Evolutionary conservation across 2,888 invertebrate species (phyloP).

Genomic region (Lamproptera curius): DNA sequence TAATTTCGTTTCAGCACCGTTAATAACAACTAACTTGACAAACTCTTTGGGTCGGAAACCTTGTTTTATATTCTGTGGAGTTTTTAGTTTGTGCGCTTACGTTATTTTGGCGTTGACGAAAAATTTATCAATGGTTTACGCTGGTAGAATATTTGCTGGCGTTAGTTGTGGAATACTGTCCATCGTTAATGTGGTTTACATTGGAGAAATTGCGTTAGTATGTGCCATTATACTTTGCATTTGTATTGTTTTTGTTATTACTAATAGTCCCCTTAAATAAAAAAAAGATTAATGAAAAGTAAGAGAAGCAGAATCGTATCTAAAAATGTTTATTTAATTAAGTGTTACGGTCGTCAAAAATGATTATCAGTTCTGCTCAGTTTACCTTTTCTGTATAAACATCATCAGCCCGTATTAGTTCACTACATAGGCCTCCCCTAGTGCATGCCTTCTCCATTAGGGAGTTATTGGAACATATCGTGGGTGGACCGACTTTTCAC

Average conservation of each 20-base stretch:
- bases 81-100: slow-evolving; percentile 9
- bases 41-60: slow-evolving; percentile 26
- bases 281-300: too few species aligned
- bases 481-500: too few species aligned
- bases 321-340: too few species aligned
- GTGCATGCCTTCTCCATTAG: too few species aligned
- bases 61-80: slow-evolving; percentile 17
- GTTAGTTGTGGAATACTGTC: slow-evolving; percentile 30
- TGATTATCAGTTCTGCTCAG: too few species aligned
- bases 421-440: too few species aligned
- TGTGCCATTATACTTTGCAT: neutral
- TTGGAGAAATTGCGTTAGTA: slow-evolving; percentile 44
- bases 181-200: slow-evolving; percentile 35
- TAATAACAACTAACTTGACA: slow-evolving; percentile 21
- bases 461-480: too few species aligned
- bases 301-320: too few species aligned
- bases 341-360: too few species aligned
- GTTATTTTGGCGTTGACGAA: slow-evolving; percentile 21
- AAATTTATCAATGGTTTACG: slow-evolving; percentile 29
- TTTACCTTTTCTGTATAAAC: too few species aligned
- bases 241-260: neutral
- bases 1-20: slow-evolving; percentile 25
- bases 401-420: too few species aligned
- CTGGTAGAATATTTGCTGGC: slow-evolving; percentile 31
- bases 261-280: too few species aligned